phyloP scores from a whole-genome alignment of 2,888 invertebrate genomes.

The Vesta saturnalis region DNA sequence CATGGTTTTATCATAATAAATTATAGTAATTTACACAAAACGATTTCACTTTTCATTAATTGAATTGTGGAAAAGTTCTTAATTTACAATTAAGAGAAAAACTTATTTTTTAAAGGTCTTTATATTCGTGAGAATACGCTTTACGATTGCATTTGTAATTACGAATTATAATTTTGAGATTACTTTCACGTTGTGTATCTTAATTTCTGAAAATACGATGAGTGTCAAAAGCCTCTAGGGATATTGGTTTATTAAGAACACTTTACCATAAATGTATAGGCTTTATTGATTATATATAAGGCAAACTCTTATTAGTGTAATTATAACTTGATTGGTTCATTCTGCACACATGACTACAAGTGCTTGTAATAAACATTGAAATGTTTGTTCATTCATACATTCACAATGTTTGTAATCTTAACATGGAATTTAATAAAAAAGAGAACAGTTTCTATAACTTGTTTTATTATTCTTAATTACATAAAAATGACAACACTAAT shows the following conservation, averaged over 20 bases:
- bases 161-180: neutral
- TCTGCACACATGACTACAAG: neutral
- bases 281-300: constrained; percentile 1
- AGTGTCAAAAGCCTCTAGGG: neutral
- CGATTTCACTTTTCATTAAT: neutral
- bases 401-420: neutral
- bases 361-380: neutral
- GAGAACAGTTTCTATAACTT: too few relatives aligned
- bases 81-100: too few relatives aligned
- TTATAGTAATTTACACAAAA: neutral
- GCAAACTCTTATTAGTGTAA: neutral
- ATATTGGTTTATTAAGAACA: neutral
- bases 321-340: neutral
- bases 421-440: neutral
- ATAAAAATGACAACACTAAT: too few relatives aligned
- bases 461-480: too few relatives aligned
- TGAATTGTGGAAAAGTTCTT: neutral
- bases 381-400: neutral
- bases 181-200: constrained; percentile 1
- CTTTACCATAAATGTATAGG: neutral
- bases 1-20: neutral
- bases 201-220: too few relatives aligned
- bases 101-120: too few relatives aligned
- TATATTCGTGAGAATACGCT: too few relatives aligned
- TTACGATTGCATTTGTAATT: too few relatives aligned